Base-by-base conservation (phyloP, 1,140 invertebrate genomes). In the Drosophila trapezifrons region DNA sequence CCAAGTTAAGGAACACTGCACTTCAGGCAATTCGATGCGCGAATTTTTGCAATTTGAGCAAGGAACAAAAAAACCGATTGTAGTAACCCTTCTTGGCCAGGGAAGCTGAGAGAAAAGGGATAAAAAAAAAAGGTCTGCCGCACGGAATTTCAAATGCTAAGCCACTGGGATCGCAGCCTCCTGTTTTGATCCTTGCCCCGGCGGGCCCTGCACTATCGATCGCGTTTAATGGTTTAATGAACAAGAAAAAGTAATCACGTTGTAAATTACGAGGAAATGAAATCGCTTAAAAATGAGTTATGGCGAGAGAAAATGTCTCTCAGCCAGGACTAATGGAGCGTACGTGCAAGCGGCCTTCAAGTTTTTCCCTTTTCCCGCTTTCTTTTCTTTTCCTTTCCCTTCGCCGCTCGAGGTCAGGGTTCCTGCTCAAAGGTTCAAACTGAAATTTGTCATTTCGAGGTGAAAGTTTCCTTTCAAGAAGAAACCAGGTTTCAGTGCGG, bases 221-320 rank as follows among this genome's bases (percentile, higher is more conserved):
- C 81, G 77, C 77, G 74, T 62, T 85, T 84, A 84, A 84, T 85
- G 81, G 81, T 85, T 84, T 84, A 85, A 85, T 85, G 81, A 85
- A 85, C 81, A 85, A 85, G 77, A 85, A 85, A 85, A 85, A 80
- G 81, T 85, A 85, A 85, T 85, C 82, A 85, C 81, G 78, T 80
- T 85, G 82, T 86, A 86, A 86, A 86, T 86, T 86, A 86, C 82
- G 64, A 86, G 82, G 78, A 86, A 86, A 85, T 86, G 75, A 38
- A 80, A 78, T 86, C 78, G 82, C 78, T 86, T 86, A 85, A 85
- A 80, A 80, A 85, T 85, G 82, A 85, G 81, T 85, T 85, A 85
- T 76, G 69, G 62, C 59, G 40, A 66, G 32, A 38, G 52, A 52
- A 56, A 58, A 64, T 64, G 18, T 63, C 25, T 57, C 35, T 13